A percentile compares a stretch with the other conserved stretches of the same genome.
phyloP scores from a whole-genome alignment of 2,888 invertebrate species.

The Drosophila birchii region DNA sequence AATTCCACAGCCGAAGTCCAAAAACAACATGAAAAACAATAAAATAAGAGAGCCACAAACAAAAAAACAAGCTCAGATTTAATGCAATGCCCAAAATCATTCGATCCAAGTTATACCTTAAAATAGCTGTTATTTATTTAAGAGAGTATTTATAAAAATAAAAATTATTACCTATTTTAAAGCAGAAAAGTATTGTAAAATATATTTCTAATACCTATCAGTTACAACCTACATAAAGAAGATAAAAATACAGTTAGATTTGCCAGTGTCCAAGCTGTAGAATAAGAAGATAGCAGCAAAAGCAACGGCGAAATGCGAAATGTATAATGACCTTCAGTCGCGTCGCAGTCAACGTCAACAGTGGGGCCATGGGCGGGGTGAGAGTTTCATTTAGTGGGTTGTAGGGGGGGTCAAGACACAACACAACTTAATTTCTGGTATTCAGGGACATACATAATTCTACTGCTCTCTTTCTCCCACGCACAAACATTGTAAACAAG shows the following conservation, averaged over 20 bases:
- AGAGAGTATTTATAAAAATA: background rate
- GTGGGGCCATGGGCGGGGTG: background rate
- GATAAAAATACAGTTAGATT: background rate
- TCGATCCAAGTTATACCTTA: slow-evolving; percentile 4
- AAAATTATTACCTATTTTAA: no score
- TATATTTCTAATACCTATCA: no score
- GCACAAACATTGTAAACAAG: slow-evolving; percentile 71
- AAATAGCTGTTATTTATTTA: background rate
- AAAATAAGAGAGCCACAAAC: slow-evolving; percentile 42
- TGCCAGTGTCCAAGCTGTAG: slow-evolving; percentile 8
- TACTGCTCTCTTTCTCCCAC: slow-evolving; percentile 27
- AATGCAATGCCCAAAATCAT: slow-evolving; percentile 46
- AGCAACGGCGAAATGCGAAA: slow-evolving; percentile 57
- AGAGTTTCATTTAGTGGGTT: slow-evolving; percentile 4
- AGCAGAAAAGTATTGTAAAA: background rate
- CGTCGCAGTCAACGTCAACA: slow-evolving; percentile 54
- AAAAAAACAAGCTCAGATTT: slow-evolving; percentile 54
- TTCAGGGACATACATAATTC: slow-evolving; percentile 31
- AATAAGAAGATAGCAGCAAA: slow-evolving; percentile 12
- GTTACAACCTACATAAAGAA: no score
- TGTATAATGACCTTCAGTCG: slow-evolving; percentile 80
- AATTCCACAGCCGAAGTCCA: slow-evolving; percentile 75
- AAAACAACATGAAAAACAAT: slow-evolving; percentile 48
- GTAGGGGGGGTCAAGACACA: slow-evolving; percentile 60
- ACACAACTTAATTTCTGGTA: slow-evolving; percentile 69